Evolutionary conservation across 2,888 invertebrate species (phyloP).

Genomic region (Euplagia quadripunctaria): DNA sequence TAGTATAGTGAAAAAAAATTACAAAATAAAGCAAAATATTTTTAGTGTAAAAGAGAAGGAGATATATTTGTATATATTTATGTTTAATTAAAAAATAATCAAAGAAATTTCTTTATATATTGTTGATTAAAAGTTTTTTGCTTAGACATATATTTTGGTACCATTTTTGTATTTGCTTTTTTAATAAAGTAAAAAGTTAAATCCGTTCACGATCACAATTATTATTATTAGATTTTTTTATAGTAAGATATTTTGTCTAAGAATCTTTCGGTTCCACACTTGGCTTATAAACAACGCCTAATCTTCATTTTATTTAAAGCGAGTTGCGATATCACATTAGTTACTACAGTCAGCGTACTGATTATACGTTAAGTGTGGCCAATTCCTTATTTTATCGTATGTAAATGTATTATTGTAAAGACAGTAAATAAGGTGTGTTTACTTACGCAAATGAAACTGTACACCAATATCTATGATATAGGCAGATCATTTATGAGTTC

Average conservation of each 20-base stretch:
- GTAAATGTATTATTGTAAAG: background rate
- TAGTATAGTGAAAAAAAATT: background rate
- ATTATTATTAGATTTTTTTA: slow-evolving; percentile 5
- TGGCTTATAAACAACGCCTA: background rate
- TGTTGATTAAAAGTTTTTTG: background rate
- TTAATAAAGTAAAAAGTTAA: background rate
- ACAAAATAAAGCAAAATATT: background rate
- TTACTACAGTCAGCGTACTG: background rate
- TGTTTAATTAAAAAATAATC: background rate
- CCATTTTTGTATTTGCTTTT: background rate
- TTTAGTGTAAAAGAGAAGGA: background rate
- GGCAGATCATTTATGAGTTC: background rate
- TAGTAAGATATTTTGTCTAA: slow-evolving; percentile 3
- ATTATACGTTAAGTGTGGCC: background rate
- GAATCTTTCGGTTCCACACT: background rate
- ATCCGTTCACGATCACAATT: slow-evolving; percentile 8
- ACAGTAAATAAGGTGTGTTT: slow-evolving; percentile 11
- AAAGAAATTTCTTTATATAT: background rate
- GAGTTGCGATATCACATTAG: no score
- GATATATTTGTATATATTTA: no score
- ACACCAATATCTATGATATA: background rate
- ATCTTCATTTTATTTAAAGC: background rate
- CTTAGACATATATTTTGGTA: background rate
- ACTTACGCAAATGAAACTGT: background rate
- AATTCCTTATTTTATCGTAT: background rate